These are phyloP conservation scores for Samia ricini DNA, from an alignment of 1,140 invertebrate species.

Conservation along the genomic window DNA sequence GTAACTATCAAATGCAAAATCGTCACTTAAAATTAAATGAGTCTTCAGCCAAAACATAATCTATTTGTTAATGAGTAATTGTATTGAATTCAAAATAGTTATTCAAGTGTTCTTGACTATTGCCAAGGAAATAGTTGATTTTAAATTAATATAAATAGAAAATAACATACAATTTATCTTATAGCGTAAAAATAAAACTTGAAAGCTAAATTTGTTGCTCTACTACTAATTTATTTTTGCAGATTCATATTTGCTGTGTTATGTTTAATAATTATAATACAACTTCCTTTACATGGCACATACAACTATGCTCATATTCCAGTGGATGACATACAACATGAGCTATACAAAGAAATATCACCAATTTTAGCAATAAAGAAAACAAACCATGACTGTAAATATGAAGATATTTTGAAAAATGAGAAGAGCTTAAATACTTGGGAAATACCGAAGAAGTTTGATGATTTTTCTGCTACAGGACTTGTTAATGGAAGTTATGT, in stretches of 20 bases:
- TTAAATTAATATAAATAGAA: too few relatives aligned
- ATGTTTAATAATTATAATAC: slow-evolving; percentile 38
- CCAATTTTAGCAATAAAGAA: slow-evolving; percentile 40
- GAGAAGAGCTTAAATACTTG: slow-evolving; percentile 28
- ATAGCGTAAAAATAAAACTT: too few relatives aligned
- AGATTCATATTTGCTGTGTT: slow-evolving; percentile 29
- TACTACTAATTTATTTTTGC: slow-evolving; percentile 5
- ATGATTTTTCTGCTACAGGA: slow-evolving; percentile 39
- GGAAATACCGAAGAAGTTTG: slow-evolving; percentile 36
- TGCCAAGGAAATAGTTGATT: too few relatives aligned
- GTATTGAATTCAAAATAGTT: too few relatives aligned
- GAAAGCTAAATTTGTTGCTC: too few relatives aligned
- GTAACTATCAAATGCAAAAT: too few relatives aligned
- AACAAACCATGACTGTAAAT: slow-evolving; percentile 46
- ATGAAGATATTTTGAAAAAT: slow-evolving; percentile 43
- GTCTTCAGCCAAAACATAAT: too few relatives aligned
- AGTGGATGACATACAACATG: slow-evolving; percentile 29
- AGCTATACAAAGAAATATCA: slow-evolving; percentile 42
- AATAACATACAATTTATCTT: too few relatives aligned
- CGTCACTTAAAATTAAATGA: too few relatives aligned
- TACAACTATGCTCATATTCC: slow-evolving; percentile 51
- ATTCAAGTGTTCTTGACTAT: too few relatives aligned
- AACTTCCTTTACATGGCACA: slow-evolving; percentile 38
- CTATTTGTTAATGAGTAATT: too few relatives aligned
- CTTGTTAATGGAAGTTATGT: slow-evolving; percentile 81